phyloP scores from a whole-genome alignment of 1,140 invertebrate species.

The Chironomus striatipennis region DNA sequence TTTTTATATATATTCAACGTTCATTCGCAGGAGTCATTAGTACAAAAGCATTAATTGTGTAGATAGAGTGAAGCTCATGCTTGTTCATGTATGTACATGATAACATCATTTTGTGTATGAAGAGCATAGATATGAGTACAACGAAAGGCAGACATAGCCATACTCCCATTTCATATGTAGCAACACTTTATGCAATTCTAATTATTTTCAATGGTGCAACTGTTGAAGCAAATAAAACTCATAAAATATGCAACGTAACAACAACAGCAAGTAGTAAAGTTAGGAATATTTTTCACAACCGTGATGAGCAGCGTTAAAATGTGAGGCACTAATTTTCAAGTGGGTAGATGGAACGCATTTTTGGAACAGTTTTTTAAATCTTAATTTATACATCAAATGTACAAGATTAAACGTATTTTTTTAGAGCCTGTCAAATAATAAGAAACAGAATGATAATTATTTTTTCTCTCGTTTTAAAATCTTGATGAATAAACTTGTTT shows the following conservation, averaged over 20 bases:
- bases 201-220: slow-evolving; percentile 22
- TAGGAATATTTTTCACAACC: too few species aligned
- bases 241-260: slow-evolving; percentile 16
- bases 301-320: too few species aligned
- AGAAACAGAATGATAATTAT: too few species aligned
- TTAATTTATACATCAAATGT: too few species aligned
- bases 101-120: neutral
- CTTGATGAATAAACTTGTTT: too few species aligned
- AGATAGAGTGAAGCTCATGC: neutral
- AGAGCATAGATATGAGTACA: too few species aligned
- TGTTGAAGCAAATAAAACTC: neutral
- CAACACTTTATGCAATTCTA: slow-evolving; percentile 19
- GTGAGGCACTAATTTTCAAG: too few species aligned
- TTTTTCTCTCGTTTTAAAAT: too few species aligned
- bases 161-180: neutral
- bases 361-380: too few species aligned
- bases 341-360: too few species aligned
- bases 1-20: neutral
- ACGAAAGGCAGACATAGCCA: neutral
- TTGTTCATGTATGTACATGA: neutral
- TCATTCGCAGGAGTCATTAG: neutral
- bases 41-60: neutral
- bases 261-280: neutral
- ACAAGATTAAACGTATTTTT: too few species aligned
- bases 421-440: too few species aligned